Evolutionary conservation across 2,113 vertebrate species (phyloP).

Genomic region (Nematolebias whitei): DNA sequence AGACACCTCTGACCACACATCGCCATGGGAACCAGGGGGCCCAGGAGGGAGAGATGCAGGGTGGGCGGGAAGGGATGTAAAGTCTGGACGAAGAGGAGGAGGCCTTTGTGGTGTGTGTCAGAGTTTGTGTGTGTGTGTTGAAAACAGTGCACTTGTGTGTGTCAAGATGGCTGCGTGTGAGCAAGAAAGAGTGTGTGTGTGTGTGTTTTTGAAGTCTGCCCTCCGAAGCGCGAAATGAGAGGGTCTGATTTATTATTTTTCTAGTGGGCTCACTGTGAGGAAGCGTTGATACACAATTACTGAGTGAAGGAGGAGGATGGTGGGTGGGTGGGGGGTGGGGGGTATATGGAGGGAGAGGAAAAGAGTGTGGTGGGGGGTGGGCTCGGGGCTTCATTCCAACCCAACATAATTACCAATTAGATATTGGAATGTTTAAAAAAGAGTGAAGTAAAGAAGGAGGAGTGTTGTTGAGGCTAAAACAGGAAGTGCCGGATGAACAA

Average conservation of each 20-base stretch:
- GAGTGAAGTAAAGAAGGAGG: constrained; percentile 39
- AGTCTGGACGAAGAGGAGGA: constrained; percentile 56
- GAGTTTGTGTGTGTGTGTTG: constrained; percentile 9
- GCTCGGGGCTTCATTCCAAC: constrained; percentile 82
- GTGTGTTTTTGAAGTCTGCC: constrained; percentile 81
- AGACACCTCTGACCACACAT: constrained; percentile 79
- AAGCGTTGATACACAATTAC: constrained; percentile 86
- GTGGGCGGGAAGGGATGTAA: constrained; percentile 55
- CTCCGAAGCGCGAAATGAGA: constrained; percentile 87
- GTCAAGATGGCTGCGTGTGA: constrained; percentile 54
- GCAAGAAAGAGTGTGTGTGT: constrained; percentile 13
- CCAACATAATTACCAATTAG: constrained; percentile 86
- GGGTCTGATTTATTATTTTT: constrained; percentile 87
- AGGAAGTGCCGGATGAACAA: constrained; percentile 51
- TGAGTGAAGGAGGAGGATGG: constrained; percentile 60
- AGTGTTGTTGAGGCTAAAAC: constrained; percentile 51
- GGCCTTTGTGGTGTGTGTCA: constrained; percentile 55
- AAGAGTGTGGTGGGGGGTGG: too few species aligned
- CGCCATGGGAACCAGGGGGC: constrained; percentile 81
- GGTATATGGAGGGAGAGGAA: constrained; percentile 31
- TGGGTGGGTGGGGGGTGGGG: constrained; percentile 24
- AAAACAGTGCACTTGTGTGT: constrained; percentile 7
- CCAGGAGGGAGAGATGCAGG: constrained; percentile 63
- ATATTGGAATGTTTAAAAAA: constrained; percentile 82
- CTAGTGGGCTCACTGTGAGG: constrained; percentile 81